Evolutionary conservation across 2,113 vertebrate species (phyloP).

Genomic region (Bucco capensis): DNA sequence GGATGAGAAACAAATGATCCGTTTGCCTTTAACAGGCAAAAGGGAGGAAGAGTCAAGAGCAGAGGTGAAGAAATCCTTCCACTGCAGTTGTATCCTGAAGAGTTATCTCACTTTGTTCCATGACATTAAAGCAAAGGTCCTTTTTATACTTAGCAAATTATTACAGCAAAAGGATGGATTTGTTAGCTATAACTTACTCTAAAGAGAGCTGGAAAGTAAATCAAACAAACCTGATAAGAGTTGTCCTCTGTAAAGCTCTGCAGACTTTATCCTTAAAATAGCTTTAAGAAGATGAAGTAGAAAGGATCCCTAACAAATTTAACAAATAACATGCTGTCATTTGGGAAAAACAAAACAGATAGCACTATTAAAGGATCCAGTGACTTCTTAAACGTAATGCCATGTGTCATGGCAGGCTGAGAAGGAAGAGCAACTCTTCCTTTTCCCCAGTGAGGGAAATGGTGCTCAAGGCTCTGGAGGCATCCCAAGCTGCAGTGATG

Average conservation of each 20-base stretch:
- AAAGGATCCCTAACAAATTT: too few species aligned
- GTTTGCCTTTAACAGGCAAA: neutral
- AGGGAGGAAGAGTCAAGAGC: neutral
- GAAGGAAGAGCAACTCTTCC: neutral
- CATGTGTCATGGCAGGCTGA: neutral
- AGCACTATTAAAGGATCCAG: slow-evolving; percentile 16
- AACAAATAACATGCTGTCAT: slow-evolving; percentile 16
- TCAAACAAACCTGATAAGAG: neutral
- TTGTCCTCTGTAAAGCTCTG: neutral
- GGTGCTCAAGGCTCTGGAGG: neutral
- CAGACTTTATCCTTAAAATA: neutral
- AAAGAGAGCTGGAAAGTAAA: neutral
- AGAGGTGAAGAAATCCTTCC: neutral
- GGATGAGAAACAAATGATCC: neutral
- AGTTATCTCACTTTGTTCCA: neutral
- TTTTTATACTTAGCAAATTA: neutral
- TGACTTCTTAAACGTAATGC: slow-evolving; percentile 31
- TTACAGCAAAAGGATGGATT: neutral
- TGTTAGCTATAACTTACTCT: neutral
- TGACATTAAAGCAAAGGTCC: neutral
- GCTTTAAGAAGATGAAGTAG: neutral
- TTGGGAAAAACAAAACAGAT: slow-evolving; percentile 49
- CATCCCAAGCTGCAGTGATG: neutral
- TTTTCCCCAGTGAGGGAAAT: accelerated
- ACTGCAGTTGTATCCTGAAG: neutral